Base-by-base conservation (phyloP, 1,140 invertebrate species). In the Caenorhabditis latens region DNA sequence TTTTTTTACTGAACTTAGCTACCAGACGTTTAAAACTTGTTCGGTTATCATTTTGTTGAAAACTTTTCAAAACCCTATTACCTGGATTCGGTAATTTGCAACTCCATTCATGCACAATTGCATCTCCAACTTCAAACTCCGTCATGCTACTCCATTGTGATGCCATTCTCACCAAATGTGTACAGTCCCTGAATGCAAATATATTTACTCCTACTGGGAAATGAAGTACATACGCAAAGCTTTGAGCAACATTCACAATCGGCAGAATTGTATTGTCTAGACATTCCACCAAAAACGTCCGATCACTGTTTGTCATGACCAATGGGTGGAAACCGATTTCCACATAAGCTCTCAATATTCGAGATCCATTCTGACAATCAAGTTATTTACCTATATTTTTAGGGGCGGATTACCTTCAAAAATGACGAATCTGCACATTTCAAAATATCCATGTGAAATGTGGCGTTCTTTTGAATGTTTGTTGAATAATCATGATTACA, bases 61-160 rank as follows among this genome's bases (percentile, higher is more conserved):
- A 32, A 32, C 32, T 32, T 32, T 0, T 32, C 32, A 32, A 32
- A 32, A 32, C 2, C 2, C 32, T 32, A 32, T 32, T 32, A 86
- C 85, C 85, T 43, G 42, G 42, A 32, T 58, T 82, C 19, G 84
- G 75, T 5, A 87, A 40, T 7, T 50, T 46, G 42, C 86, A 87
- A 46, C 32, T 87, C 86, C 86, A 87, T 42, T 87, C 86, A 48
- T 87, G 86, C 9, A 87, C 86, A 21, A 87, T 82, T 0, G 86
- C 48, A 53, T 87, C 86, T 21, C 86, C 86, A 13, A 87, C 79
- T 19, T 84, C 57, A 42, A 83, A 87, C 9, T 63, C 84, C 3
- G 86, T 71, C 32, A 83, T 53, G 9, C 79, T 53, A 21, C 82
- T 82, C 79, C 79, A 87, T 42, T 83, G 43, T 9, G 86, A 83